Percentiles rank a stretch among this genome's conserved stretches.
These are phyloP conservation scores for Anas capensis DNA, from an alignment of 2,797 vertebrate genomes.

Conservation along the genomic window DNA sequence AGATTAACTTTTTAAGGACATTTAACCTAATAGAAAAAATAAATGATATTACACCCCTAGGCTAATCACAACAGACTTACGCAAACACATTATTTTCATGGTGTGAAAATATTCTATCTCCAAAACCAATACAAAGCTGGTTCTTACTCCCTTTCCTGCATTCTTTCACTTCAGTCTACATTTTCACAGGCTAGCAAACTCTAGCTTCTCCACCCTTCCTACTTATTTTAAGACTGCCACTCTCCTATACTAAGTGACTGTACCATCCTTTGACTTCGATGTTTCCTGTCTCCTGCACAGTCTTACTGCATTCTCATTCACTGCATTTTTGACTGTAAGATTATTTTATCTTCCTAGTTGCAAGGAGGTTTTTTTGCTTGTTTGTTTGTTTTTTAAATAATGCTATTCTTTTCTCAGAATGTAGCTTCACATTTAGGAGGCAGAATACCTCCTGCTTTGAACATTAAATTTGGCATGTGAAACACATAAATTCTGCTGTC, in stretches of 20 bases:
- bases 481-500: neutral
- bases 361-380: neutral
- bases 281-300: neutral
- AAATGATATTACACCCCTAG: neutral
- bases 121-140: neutral
- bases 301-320: neutral
- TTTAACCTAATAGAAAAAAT: neutral
- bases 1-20: neutral
- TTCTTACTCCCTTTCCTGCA: rapidly evolving
- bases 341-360: neutral
- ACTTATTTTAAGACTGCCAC: neutral
- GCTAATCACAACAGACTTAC: neutral
- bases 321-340: neutral
- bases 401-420: neutral
- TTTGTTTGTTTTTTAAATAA: neutral
- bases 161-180: neutral
- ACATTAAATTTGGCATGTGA: neutral
- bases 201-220: neutral
- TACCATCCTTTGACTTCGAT: neutral
- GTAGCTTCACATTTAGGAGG: neutral
- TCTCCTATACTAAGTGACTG: neutral
- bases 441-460: neutral
- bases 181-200: neutral
- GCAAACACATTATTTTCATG: neutral
- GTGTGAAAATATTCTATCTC: neutral